Conservation (phyloP, 2,113 vertebrate species). For the Ctenomys sociabilis region DNA sequence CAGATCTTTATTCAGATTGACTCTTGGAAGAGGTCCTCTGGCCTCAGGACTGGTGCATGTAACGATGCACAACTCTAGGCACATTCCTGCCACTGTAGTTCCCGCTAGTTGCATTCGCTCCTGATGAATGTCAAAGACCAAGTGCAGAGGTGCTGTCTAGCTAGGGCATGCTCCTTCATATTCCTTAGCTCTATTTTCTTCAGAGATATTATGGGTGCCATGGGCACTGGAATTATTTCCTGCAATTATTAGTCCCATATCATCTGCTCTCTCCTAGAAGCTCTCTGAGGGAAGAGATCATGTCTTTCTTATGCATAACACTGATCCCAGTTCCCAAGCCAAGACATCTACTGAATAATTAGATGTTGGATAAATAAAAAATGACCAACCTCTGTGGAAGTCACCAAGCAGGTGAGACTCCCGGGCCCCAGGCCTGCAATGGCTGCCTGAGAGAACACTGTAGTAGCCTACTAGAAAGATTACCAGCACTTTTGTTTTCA, state of each 20-base stretch:
- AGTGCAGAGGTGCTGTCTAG: fast-evolving
- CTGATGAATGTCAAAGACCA: too few species aligned
- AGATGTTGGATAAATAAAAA: not conserved
- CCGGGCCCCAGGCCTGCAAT: not conserved
- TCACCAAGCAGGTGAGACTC: not conserved
- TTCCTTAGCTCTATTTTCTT: not conserved
- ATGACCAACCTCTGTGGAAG: not conserved
- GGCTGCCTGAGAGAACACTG: not conserved
- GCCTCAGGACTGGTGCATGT: too few species aligned
- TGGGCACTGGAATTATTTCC: not conserved
- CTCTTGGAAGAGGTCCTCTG: not conserved
- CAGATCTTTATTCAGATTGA: not conserved
- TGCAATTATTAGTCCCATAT: not conserved
- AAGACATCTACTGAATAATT: not conserved
- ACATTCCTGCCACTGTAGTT: fast-evolving
- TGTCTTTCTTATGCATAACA: not conserved
- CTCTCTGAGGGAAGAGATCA: not conserved
- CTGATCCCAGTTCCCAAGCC: not conserved
- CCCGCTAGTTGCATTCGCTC: fast-evolving
- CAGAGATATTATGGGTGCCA: too few species aligned
- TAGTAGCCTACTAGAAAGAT: not conserved
- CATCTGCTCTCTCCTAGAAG: fast-evolving
- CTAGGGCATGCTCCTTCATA: fast-evolving
- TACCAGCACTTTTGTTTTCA: not conserved
- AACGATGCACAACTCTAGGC: fast-evolving